Evolutionary conservation across 2,797 vertebrate species (phyloP).

Genomic region (Acipenser transmontanus): DNA sequence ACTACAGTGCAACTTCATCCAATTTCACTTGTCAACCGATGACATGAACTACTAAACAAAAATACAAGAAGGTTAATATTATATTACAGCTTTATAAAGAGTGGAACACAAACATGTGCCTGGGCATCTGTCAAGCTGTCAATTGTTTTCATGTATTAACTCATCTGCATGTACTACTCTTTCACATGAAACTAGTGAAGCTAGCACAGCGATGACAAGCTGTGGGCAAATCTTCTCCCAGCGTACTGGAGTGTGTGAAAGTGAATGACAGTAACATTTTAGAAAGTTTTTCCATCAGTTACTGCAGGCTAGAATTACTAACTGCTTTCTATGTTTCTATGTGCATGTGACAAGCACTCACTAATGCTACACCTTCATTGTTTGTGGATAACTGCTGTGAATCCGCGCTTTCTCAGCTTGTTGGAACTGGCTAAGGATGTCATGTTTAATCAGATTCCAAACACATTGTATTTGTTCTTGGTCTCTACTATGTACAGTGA

Average conservation of each 20-base stretch:
- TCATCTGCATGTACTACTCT: background rate
- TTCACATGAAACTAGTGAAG: background rate
- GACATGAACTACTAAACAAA: slow-evolving; percentile 1
- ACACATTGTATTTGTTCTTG: too few relatives aligned
- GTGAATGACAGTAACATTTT: background rate
- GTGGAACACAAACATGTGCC: background rate
- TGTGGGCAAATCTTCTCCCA: background rate
- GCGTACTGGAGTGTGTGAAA: background rate
- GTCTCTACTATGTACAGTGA: too few relatives aligned
- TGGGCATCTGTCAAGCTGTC: background rate
- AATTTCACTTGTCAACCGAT: background rate
- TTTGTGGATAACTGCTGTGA: too few relatives aligned
- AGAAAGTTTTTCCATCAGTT: background rate
- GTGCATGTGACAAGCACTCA: background rate
- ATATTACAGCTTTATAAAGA: slow-evolving; percentile 2
- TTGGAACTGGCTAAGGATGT: too few relatives aligned
- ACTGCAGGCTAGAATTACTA: background rate
- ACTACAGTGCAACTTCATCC: background rate
- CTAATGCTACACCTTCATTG: too few relatives aligned
- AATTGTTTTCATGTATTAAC: background rate
- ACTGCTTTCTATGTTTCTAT: background rate
- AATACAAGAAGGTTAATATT: background rate
- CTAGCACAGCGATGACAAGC: too few relatives aligned
- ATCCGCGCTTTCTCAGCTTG: too few relatives aligned
- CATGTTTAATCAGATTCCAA: too few relatives aligned